Base-by-base conservation (phyloP, 2,113 vertebrate genomes). In the Passer montanus region DNA sequence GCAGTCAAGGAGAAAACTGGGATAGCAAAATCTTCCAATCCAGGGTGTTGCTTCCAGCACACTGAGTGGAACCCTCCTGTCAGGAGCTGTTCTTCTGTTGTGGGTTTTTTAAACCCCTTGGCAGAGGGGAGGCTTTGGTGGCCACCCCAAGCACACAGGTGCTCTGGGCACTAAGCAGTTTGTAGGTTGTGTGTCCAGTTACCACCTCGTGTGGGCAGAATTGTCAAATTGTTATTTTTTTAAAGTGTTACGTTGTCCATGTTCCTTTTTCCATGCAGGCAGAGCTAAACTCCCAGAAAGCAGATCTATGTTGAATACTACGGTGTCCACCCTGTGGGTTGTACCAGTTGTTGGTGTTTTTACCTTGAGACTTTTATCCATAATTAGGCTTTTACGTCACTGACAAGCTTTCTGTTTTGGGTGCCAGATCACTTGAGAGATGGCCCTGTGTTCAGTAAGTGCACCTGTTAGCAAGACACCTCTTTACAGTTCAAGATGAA, bases 231-330 rank as follows among this genome's bases (percentile, higher is more conserved):
- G 21, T 41, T 43, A 2, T 9, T 28, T 60, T 56, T 67, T 89
- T 20, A 2, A 9, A 28, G 12, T 21, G 15, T 15, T 60, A 0
- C 1, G 2, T 52, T 81, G 24, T 44, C 39, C 13, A 10, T 49
- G 7, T 31, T 92, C n/a, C 17, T 21, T 33, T 23, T 52, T 43
- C 31, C 12, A 1, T 22, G 26, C 39, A 55, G 33, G 35, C 35
- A 35, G 63, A 55, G n/a, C 53, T 58, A 1, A 69, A 60, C 19
- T 50, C 46, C 6, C 11, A 47, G 47, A 31, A 75, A 73, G 49
- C 39, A 73, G 41, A 23, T 76, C 35, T 16, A 4, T 28, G 27
- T 28, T 50, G 52, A 55, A 2, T 14, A 11, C 19, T 31, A 10
- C 10, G 7, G 0, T 68, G 56, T 53, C 41, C 37, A 14, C 1